Percentiles rank a stretch among this genome's conserved stretches.
Evolutionary conservation across 2,113 vertebrate species (phyloP).

Genomic region (Passer montanus): DNA sequence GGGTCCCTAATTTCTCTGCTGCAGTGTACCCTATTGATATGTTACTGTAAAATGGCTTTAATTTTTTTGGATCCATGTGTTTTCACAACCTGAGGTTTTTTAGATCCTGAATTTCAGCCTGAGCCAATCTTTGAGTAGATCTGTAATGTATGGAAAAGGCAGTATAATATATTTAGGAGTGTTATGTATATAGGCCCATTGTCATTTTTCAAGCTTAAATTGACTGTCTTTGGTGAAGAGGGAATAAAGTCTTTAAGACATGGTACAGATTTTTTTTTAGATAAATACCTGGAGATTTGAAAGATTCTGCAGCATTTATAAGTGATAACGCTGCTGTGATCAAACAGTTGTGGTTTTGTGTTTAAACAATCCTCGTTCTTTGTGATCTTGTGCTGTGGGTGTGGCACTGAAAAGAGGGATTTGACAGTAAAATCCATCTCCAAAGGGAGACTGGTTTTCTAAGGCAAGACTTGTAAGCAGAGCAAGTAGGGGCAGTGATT

Average conservation of each 20-base stretch:
- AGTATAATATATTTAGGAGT: neutral
- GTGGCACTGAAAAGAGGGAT: conserved; percentile 62
- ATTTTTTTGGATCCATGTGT: neutral
- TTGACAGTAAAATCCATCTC: conserved; percentile 51
- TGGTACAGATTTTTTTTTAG: neutral
- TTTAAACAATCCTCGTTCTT: conserved; percentile 41
- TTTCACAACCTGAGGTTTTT: neutral
- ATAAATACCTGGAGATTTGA: neutral
- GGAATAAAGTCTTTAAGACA: neutral
- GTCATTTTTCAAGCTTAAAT: neutral
- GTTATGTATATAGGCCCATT: neutral
- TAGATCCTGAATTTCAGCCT: neutral
- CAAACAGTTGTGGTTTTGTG: conserved; percentile 56
- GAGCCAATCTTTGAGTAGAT: neutral
- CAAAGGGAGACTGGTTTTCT: conserved; percentile 15
- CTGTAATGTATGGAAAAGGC: neutral
- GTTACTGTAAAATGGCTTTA: neutral
- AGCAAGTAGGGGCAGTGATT: conserved; percentile 59
- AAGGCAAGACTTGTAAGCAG: conserved; percentile 21
- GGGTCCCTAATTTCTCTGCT: neutral
- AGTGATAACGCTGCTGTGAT: conserved; percentile 47
- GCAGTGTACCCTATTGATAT: neutral
- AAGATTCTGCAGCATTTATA: conserved; percentile 5
- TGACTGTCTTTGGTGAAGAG: neutral
- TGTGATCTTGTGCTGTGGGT: conserved; percentile 50